Conservation (phyloP, 2,113 vertebrate genomes). For the Chlorodrepanis virens region DNA sequence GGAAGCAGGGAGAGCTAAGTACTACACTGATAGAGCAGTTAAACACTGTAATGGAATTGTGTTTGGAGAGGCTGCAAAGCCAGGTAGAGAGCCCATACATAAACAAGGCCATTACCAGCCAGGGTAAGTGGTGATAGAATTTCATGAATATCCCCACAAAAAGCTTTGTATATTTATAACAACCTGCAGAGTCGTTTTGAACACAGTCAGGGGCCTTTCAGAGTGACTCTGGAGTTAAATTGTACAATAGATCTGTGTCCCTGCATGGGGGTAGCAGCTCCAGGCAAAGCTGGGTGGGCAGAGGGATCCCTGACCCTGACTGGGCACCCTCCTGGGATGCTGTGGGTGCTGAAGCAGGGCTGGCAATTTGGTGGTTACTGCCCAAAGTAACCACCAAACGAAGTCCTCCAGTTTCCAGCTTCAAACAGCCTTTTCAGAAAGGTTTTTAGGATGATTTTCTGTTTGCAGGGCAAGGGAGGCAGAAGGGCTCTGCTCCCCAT, state of each 20-base stretch:
- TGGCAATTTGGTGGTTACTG: rapidly evolving
- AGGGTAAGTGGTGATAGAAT: conserved; percentile 40
- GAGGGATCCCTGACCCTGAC: neutral
- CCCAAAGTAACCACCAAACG: neutral
- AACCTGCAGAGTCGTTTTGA: conserved; percentile 14
- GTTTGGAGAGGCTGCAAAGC: conserved; percentile 56
- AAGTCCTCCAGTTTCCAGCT: neutral
- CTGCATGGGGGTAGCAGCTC: rapidly evolving
- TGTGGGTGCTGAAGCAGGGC: neutral
- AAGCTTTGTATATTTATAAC: conserved; percentile 60
- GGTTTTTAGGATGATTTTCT: neutral
- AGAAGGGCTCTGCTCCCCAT: neutral
- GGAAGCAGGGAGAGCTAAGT: neutral
- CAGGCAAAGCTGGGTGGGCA: neutral
- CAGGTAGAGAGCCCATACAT: conserved; percentile 50
- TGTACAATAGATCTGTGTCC: neutral
- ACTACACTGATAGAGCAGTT: conserved; percentile 52
- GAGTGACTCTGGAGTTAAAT: neutral
- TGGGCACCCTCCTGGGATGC: neutral
- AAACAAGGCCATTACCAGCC: conserved; percentile 63
- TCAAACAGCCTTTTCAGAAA: rapidly evolving
- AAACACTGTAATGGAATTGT: conserved; percentile 36
- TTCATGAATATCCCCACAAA: conserved; percentile 61
- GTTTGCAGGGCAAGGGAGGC: neutral
- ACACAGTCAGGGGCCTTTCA: conserved; percentile 35